Evolutionary conservation across 2,888 invertebrate species (phyloP).

Genomic region (Xanthorhoe designata): DNA sequence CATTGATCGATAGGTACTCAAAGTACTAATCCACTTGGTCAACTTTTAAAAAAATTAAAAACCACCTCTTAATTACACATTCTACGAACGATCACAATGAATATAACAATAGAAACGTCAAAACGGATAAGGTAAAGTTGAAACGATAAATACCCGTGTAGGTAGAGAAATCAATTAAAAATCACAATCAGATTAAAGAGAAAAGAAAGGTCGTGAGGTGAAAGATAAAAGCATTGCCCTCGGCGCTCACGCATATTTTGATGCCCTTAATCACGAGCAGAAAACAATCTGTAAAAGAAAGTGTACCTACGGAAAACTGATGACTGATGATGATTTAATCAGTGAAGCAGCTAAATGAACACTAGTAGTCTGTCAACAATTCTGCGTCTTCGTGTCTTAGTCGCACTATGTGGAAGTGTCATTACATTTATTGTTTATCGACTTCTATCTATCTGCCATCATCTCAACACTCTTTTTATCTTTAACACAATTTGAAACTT

Average conservation of each 20-base stretch:
- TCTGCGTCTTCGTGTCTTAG: too few relatives aligned
- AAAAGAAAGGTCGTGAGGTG: constrained; percentile 53
- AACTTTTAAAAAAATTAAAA: too few relatives aligned
- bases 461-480: too few relatives aligned
- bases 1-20: too few relatives aligned
- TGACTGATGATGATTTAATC: constrained; percentile 14
- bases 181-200: constrained; percentile 29
- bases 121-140: not conserved
- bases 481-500: too few relatives aligned
- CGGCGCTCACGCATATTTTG: constrained; percentile 48
- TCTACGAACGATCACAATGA: too few relatives aligned
- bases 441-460: too few relatives aligned
- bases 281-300: constrained; percentile 37
- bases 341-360: not conserved
- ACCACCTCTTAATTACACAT: too few relatives aligned
- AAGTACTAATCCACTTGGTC: too few relatives aligned
- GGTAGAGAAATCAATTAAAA: constrained; percentile 6
- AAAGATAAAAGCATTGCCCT: constrained; percentile 48
- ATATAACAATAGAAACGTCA: constrained; percentile 6
- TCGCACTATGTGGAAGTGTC: too few relatives aligned
- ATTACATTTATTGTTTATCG: too few relatives aligned
- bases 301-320: constrained; percentile 14
- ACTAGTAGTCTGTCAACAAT: not conserved
- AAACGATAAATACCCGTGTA: not conserved
- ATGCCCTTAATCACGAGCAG: constrained; percentile 29